Conservation (phyloP, 2,113 vertebrate species). For the Dromaius novaehollandiae region DNA sequence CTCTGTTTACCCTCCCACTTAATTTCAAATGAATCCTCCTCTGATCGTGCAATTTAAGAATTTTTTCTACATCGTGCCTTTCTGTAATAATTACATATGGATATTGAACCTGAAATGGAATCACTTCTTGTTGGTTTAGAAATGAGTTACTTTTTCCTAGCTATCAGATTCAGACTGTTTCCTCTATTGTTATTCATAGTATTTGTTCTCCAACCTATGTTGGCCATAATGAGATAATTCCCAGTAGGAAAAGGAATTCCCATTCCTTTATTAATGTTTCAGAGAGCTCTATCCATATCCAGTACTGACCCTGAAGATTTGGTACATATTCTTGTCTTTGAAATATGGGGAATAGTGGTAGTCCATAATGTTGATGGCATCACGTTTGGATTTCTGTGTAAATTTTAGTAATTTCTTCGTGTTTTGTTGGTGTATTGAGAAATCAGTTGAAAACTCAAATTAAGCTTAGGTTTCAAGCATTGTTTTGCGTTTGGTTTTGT, state of each 20-base stretch:
- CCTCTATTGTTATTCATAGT: neutral
- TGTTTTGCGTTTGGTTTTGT: neutral
- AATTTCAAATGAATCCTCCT: neutral
- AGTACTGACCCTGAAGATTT: neutral
- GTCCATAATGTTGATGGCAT: neutral
- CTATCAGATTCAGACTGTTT: neutral
- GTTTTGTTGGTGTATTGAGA: neutral
- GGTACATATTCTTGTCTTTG: neutral
- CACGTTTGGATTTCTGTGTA: neutral
- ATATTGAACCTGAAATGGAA: neutral
- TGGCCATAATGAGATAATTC: slow-evolving; percentile 21
- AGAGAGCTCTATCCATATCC: neutral
- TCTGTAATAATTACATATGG: neutral
- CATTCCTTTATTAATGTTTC: slow-evolving; percentile 49
- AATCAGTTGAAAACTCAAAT: neutral
- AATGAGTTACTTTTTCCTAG: neutral
- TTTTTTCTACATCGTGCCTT: neutral
- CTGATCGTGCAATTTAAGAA: neutral
- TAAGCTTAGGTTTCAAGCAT: neutral
- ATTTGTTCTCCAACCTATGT: slow-evolving; percentile 11
- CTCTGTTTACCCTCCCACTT: slow-evolving; percentile 17
- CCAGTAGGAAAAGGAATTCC: slow-evolving; percentile 34
- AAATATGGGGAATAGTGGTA: neutral
- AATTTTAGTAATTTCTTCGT: neutral
- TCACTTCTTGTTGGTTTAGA: neutral